phyloP scores from a whole-genome alignment of 2,113 vertebrate genomes.

The Pholis gunnellus region DNA sequence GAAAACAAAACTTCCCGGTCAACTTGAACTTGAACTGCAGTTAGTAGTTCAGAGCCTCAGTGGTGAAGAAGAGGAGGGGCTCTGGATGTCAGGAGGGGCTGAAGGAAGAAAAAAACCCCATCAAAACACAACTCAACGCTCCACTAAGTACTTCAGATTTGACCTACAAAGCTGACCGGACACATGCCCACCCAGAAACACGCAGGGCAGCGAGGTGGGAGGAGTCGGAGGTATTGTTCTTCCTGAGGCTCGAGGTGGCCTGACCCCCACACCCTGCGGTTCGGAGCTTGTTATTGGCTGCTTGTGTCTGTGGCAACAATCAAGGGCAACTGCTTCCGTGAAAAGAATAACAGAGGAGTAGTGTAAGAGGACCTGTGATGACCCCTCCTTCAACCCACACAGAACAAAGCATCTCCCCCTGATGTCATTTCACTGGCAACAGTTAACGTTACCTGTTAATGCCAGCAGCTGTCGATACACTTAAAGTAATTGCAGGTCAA shows the following conservation, averaged over 20 bases:
- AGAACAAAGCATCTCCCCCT: neutral
- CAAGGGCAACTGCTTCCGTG: constrained; percentile 14
- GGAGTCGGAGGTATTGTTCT: constrained; percentile 70
- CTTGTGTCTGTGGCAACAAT: constrained; percentile 59
- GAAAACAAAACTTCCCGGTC: constrained; percentile 7
- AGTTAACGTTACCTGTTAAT: neutral
- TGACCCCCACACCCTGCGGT: constrained; percentile 76
- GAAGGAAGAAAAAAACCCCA: constrained; percentile 6
- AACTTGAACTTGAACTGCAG: constrained; percentile 28
- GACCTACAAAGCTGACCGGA: constrained; percentile 58
- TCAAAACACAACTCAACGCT: constrained; percentile 55
- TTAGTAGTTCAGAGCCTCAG: neutral
- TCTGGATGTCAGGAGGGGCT: neutral
- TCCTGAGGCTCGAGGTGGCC: constrained; percentile 79
- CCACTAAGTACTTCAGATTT: constrained; percentile 52
- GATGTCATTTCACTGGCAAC: neutral
- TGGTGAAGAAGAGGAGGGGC: constrained; percentile 26
- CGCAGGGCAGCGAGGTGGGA: constrained; percentile 53
- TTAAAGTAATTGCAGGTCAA: neutral
- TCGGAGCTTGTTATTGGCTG: constrained; percentile 73
- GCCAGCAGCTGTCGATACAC: neutral
- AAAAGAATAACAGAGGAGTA: constrained; percentile 47
- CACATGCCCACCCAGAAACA: constrained; percentile 51
- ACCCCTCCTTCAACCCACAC: constrained; percentile 8
- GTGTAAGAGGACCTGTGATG: constrained; percentile 43